phyloP scores from a whole-genome alignment of 2,888 invertebrate species.

The Aromia moschata region DNA sequence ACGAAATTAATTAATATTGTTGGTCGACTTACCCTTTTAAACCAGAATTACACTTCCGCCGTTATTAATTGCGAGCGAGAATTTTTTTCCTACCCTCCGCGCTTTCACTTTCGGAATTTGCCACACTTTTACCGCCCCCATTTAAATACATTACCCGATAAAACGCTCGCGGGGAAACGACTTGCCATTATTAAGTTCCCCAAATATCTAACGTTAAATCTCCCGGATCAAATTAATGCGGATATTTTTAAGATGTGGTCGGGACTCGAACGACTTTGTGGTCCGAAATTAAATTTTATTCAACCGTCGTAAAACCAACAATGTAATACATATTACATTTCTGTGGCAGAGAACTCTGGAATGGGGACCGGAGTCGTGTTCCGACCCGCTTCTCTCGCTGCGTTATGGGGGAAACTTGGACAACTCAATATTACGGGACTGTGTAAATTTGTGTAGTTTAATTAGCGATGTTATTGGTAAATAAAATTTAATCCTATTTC shows the following conservation, averaged over 20 bases:
- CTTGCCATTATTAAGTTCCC: constrained; percentile 11
- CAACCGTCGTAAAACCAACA: constrained; percentile 22
- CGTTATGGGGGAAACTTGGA: constrained; percentile 14
- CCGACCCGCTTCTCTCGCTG: neutral
- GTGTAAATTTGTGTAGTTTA: constrained; percentile 14
- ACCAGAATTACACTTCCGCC: too few species aligned
- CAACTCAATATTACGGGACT: constrained; percentile 12
- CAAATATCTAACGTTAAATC: constrained; percentile 14
- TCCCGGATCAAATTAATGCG: constrained; percentile 18
- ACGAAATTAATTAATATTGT: too few species aligned
- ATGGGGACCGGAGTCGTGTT: neutral
- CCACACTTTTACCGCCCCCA: constrained; percentile 3
- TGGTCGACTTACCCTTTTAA: too few species aligned
- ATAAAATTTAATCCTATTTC: constrained; percentile 11
- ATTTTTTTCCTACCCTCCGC: too few species aligned
- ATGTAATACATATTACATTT: constrained; percentile 21
- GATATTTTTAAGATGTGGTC: constrained; percentile 22
- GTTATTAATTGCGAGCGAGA: too few species aligned
- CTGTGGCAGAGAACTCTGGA: neutral
- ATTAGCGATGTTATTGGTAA: constrained; percentile 17
- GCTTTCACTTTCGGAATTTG: neutral
- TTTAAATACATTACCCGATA: constrained; percentile 12
- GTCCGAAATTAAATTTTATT: constrained; percentile 20
- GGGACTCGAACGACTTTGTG: constrained; percentile 7
- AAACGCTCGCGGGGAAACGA: neutral